Base-by-base conservation (phyloP, 2,113 vertebrate genomes). In the Camelus dromedarius region DNA sequence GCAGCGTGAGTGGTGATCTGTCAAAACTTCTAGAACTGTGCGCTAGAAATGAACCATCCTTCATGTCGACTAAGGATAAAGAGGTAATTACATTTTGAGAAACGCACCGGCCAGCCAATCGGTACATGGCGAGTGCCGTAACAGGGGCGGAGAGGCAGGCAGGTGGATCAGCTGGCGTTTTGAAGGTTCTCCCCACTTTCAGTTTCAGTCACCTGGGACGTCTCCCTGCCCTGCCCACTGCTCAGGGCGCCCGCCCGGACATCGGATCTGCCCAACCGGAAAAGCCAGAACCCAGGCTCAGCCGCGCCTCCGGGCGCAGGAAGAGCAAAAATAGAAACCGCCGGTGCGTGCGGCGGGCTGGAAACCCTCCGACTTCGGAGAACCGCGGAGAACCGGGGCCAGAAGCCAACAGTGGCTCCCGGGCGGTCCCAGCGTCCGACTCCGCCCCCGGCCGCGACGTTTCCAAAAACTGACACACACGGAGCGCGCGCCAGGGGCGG, bases 201-300 rank as follows among this genome's bases (percentile, higher is more conserved):
- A 89, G 93, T 98, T 98, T 98, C 97, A 73, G 50, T 76, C 14
- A 15, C 73, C 52, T 38, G 24, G 66, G 73, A 35, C 6, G 28
- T 66, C 46, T 52, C 72, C 75, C 83, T 4, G 69, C 70, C 91
- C 72, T 10, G 70, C 56, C 81, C 84, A 32, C 26, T 22, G 76
- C 96, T 95, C 93, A 0, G 54, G 96, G 96, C 89, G 76, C 96
- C 94, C 85, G 77, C 91, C 62, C 81, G 80, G 81, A 77, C 70
- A 15, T 38, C 22, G n/a, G 96, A 96, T 97, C 97, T 82, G 97
- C 97, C 98, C 98, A 22, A 81, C 95, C 94, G 95, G 97, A 98
- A 98, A 94, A 94, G 97, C 97, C 84, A 12, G 95, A 24, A 87
- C 95, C 88, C 69, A n/a, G 81, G 89, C 95, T 93, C 72, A 50